Evolutionary conservation across 2,113 vertebrate genomes (phyloP).

Genomic region (Aplodontia rufa): DNA sequence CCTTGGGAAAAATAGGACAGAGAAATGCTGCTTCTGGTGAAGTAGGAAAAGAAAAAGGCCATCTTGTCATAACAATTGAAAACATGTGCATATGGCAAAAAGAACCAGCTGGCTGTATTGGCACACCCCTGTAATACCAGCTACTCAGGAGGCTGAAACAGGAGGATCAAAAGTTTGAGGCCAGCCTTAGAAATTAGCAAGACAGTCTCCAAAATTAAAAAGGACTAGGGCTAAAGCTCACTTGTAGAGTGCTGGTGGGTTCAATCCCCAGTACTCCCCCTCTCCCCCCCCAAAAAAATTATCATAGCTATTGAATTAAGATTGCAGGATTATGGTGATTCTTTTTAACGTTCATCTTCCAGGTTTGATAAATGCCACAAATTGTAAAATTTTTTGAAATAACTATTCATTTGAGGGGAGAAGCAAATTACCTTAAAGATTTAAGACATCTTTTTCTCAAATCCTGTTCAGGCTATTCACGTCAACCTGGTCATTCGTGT

Average conservation of each 20-base stretch:
- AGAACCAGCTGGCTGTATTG: neutral
- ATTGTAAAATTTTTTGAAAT: slow-evolving; percentile 7
- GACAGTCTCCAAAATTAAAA: neutral
- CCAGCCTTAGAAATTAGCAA: neutral
- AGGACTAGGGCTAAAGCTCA: neutral
- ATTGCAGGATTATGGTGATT: neutral
- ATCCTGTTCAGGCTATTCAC: neutral
- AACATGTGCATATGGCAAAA: neutral
- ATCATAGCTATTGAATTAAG: neutral
- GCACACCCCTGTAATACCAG: neutral
- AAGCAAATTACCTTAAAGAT: neutral
- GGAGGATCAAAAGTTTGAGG: neutral
- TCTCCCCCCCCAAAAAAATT: neutral
- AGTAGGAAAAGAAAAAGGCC: neutral
- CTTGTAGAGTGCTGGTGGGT: neutral
- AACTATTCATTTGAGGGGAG: neutral
- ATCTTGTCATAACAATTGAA: neutral
- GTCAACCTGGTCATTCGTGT: no score
- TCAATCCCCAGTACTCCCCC: no score
- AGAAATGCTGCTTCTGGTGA: neutral
- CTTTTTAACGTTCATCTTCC: neutral
- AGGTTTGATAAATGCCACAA: neutral
- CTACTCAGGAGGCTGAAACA: neutral
- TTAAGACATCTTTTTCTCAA: neutral
- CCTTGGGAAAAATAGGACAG: neutral